These are phyloP conservation scores for Corynorhinus townsendii DNA, from an alignment of 2,113 vertebrate species.

Conservation along the genomic window DNA sequence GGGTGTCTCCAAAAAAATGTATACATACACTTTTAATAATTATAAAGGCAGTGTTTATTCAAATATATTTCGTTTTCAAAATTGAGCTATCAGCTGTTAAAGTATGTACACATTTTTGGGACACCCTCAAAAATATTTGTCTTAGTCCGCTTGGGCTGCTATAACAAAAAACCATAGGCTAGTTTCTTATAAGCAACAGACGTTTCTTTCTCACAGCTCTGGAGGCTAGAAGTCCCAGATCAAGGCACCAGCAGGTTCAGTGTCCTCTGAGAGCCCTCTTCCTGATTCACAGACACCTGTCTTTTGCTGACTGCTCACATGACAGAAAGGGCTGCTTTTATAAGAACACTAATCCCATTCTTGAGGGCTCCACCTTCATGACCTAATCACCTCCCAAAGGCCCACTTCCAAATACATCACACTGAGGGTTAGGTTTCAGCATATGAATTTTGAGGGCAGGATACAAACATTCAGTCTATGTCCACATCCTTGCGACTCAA, in stretches of 20 bases:
- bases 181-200: not conserved
- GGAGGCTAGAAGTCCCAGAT: not conserved
- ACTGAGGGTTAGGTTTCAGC: not conserved
- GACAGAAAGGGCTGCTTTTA: not conserved
- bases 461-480: not conserved
- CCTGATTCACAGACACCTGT: not conserved
- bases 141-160: not conserved
- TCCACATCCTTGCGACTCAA: not conserved
- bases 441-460: not conserved
- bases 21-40: no score
- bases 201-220: not conserved
- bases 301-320: not conserved
- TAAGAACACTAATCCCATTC: not conserved
- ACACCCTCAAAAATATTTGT: not conserved
- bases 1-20: no score
- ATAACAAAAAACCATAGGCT: not conserved
- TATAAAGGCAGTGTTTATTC: no score
- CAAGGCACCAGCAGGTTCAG: not conserved
- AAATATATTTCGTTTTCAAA: no score
- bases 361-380: not conserved
- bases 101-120: no score
- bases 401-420: not conserved
- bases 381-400: not conserved
- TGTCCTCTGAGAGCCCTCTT: not conserved
- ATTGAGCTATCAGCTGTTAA: no score